phyloP scores from a whole-genome alignment of 2,113 vertebrate species.

The Coreoperca whiteheadi region DNA sequence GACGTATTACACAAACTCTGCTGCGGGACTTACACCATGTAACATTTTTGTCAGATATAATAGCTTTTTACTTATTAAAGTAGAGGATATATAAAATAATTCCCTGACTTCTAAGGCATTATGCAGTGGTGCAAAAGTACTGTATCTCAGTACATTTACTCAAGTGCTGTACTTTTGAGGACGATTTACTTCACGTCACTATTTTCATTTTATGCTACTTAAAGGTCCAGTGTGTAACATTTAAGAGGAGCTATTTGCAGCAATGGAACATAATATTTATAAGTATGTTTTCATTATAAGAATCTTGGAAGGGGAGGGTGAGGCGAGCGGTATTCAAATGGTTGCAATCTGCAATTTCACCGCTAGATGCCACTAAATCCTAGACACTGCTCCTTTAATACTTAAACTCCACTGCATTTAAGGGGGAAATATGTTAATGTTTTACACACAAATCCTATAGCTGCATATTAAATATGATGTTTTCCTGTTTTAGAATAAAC shows the following conservation, averaged over 20 bases:
- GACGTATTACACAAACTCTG: constrained; percentile 56
- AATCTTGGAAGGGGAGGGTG: too few relatives aligned
- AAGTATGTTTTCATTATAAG: too few relatives aligned
- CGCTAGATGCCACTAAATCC: too few relatives aligned
- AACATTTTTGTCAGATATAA: constrained; percentile 38
- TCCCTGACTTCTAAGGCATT: constrained; percentile 6
- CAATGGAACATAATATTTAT: too few relatives aligned
- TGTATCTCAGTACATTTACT: not conserved
- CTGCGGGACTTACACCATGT: constrained; percentile 29
- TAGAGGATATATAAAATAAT: constrained; percentile 16
- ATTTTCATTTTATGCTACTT: not conserved
- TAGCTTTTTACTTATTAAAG: constrained; percentile 44
- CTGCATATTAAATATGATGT: not conserved
- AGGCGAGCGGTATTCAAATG: too few relatives aligned
- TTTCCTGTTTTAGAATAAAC: not conserved
- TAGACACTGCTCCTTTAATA: not conserved
- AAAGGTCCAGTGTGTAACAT: too few relatives aligned
- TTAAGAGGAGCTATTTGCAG: too few relatives aligned
- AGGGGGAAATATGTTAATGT: not conserved
- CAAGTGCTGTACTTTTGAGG: not conserved
- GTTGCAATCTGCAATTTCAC: too few relatives aligned
- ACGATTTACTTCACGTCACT: not conserved
- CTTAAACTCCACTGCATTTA: not conserved
- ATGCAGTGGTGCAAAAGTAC: not conserved
- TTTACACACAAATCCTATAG: not conserved